Conservation (phyloP, 2,797 vertebrate genomes). For the Platalea minor region DNA sequence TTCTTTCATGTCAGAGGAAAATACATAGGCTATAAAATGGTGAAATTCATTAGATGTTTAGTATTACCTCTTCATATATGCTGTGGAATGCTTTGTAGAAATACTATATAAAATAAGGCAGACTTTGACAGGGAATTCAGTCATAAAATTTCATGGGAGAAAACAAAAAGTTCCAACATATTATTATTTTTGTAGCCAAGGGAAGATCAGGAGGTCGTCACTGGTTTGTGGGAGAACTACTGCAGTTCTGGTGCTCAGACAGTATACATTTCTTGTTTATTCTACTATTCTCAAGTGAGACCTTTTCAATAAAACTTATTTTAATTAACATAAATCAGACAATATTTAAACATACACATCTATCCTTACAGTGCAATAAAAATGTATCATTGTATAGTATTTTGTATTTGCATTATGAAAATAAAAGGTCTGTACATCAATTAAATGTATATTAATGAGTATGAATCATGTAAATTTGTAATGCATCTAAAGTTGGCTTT, state of each 20-base stretch:
- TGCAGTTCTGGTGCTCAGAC: slow-evolving; percentile 43
- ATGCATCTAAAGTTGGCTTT: slow-evolving; percentile 87
- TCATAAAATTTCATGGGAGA: slow-evolving; percentile 83
- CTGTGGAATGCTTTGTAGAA: slow-evolving; percentile 92
- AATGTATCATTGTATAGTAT: slow-evolving; percentile 83
- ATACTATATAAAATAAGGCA: slow-evolving; percentile 97
- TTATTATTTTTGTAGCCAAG: slow-evolving; percentile 68
- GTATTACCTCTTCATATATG: slow-evolving; percentile 79
- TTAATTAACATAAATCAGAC: slow-evolving; percentile 82
- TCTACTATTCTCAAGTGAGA: slow-evolving; percentile 21
- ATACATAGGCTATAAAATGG: slow-evolving; percentile 89
- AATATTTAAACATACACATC: slow-evolving; percentile 83
- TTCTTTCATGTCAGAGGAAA: slow-evolving; percentile 85
- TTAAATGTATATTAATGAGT: slow-evolving; percentile 82
- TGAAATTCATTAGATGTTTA: slow-evolving; percentile 85
- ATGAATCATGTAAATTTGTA: slow-evolving; percentile 82
- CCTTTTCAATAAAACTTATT: slow-evolving; percentile 78
- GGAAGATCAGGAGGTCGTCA: slow-evolving; percentile 73
- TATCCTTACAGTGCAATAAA: slow-evolving; percentile 90
- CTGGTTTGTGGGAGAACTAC: slow-evolving; percentile 53
- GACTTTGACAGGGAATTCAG: slow-evolving; percentile 87
- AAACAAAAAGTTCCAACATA: slow-evolving; percentile 76
- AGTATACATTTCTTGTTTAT: slow-evolving; percentile 14
- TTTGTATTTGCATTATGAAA: slow-evolving; percentile 88
- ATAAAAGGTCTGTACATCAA: slow-evolving; percentile 84